These are phyloP conservation scores for Pseudorasbora parva DNA, from an alignment of 2,113 vertebrate species.

Conservation along the genomic window DNA sequence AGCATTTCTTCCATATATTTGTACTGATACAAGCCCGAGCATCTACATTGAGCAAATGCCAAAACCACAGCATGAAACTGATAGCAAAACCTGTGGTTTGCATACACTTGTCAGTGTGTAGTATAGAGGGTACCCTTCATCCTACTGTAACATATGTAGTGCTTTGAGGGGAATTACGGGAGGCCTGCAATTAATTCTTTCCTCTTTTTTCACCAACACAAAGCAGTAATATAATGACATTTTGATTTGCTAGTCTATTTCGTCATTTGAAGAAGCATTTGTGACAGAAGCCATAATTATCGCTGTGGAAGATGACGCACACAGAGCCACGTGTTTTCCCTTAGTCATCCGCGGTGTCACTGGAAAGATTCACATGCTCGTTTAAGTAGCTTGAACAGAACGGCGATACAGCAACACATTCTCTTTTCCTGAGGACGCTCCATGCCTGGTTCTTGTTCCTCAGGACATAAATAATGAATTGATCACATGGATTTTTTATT, in stretches of 20 bases:
- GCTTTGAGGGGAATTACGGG: slow-evolving; percentile 43
- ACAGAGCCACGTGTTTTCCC: slow-evolving; percentile 48
- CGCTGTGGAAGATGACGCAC: slow-evolving; percentile 58
- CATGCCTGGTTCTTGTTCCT: slow-evolving; percentile 16
- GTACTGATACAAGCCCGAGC: not conserved
- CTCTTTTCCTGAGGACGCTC: not conserved
- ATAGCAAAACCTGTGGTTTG: slow-evolving; percentile 32
- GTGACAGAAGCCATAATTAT: slow-evolving; percentile 27
- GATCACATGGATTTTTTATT: slow-evolving; percentile 36
- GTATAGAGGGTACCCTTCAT: not conserved
- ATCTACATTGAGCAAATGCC: slow-evolving; percentile 19
- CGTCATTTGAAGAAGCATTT: slow-evolving; percentile 38
- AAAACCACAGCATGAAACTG: slow-evolving; percentile 40
- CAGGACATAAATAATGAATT: slow-evolving; percentile 48
- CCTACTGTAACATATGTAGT: slow-evolving; percentile 30
- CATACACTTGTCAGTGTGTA: slow-evolving; percentile 28
- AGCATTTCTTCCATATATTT: not conserved
- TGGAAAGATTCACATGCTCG: slow-evolving; percentile 55
- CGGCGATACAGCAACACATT: not conserved
- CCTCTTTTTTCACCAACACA: slow-evolving; percentile 53
- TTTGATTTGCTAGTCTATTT: slow-evolving; percentile 23
- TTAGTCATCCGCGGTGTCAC: slow-evolving; percentile 47
- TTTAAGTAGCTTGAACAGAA: slow-evolving; percentile 13
- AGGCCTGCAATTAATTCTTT: slow-evolving; percentile 52
- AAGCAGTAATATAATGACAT: slow-evolving; percentile 50